Evolutionary conservation across 2,888 invertebrate genomes (phyloP).

Genomic region (Macroteleia sp.): DNA sequence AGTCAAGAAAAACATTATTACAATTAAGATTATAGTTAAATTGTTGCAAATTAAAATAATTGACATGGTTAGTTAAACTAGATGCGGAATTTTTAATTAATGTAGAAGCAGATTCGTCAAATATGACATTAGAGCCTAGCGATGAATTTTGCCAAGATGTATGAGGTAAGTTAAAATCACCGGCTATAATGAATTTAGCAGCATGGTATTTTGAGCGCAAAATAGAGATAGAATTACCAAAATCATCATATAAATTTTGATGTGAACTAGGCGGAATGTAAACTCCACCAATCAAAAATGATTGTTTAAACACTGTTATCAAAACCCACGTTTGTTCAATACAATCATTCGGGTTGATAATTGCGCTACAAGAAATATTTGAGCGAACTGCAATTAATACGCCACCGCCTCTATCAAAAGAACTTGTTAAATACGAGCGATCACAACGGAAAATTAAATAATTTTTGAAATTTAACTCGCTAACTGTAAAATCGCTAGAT

Average conservation of each 20-base stretch:
- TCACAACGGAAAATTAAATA: slow-evolving; percentile 5
- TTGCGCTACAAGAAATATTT: not conserved
- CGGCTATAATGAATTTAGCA: not conserved
- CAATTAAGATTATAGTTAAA: not conserved
- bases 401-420: not conserved
- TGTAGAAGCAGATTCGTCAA: not conserved
- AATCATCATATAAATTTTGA: not conserved
- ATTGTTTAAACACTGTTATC: not conserved
- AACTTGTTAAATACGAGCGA: not conserved
- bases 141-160: slow-evolving; percentile 1
- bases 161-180: slow-evolving; percentile 8
- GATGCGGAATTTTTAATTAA: not conserved
- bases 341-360: not conserved
- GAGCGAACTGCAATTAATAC: not conserved
- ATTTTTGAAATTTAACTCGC: not conserved
- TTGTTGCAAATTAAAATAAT: slow-evolving; percentile 20
- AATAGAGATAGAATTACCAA: not conserved
- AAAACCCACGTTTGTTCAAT: slow-evolving; percentile 10
- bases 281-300: slow-evolving; percentile 1
- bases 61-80: not conserved
- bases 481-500: not conserved
- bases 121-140: not conserved
- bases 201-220: not conserved
- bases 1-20: not conserved
- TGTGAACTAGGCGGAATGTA: not conserved